phyloP scores from a whole-genome alignment of 2,888 invertebrate genomes.

The Sisyra nigra region DNA sequence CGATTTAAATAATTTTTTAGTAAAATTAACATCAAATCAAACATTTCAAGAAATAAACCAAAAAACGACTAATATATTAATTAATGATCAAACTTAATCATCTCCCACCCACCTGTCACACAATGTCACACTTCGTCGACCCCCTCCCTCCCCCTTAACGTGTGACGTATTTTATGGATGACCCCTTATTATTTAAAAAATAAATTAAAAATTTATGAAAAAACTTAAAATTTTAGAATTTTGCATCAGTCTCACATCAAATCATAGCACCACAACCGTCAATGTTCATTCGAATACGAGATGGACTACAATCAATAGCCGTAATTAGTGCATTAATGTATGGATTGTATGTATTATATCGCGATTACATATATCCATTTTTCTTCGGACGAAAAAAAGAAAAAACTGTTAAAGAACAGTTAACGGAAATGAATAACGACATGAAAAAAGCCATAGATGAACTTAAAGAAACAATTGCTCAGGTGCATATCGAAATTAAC shows the following conservation, averaged over 20 bases:
- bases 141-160: too few species aligned
- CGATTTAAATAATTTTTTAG: too few species aligned
- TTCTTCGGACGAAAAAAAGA: conserved; percentile 51
- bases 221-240: too few species aligned
- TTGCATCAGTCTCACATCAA: neutral
- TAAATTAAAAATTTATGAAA: too few species aligned
- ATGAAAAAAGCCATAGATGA: conserved; percentile 40
- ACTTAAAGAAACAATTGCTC: conserved; percentile 44
- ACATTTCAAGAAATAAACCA: too few species aligned
- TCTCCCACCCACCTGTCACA: too few species aligned
- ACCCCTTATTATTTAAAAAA: too few species aligned
- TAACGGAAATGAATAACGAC: conserved; percentile 50
- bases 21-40: too few species aligned
- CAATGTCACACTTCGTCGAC: too few species aligned
- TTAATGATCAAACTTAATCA: too few species aligned
- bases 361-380: conserved; percentile 48
- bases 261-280: conserved; percentile 22
- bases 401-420: conserved; percentile 46
- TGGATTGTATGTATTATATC: conserved; percentile 65
- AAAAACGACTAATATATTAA: too few species aligned
- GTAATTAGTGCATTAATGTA: conserved; percentile 65
- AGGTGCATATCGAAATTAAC: conserved; percentile 49
- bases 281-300: conserved; percentile 38
- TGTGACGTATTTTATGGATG: too few species aligned
- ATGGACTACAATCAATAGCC: conserved; percentile 53